Evolutionary conservation across 2,888 invertebrate species (phyloP).

Genomic region (Blera fallax): DNA sequence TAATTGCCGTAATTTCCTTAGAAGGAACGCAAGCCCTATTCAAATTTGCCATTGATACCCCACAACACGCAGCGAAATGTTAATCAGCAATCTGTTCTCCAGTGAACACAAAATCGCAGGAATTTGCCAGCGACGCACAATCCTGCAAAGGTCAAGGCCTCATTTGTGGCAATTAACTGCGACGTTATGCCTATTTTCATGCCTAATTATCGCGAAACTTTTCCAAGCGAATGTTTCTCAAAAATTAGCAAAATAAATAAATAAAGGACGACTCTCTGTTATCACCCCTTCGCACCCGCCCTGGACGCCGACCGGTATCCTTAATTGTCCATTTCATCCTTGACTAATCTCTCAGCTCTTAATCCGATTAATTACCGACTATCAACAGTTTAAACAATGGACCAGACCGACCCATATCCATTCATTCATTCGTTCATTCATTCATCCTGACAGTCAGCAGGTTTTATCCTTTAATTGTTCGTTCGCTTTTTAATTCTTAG

Average conservation of each 20-base stretch:
- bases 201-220: not conserved
- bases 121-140: not conserved
- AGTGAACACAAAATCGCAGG: not conserved
- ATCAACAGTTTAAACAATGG: conserved; percentile 65
- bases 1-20: not conserved
- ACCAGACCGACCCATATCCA: conserved; percentile 42
- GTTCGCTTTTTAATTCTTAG: conserved; percentile 49
- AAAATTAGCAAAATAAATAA: not conserved
- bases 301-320: not conserved
- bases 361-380: conserved; percentile 63
- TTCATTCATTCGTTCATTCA: conserved; percentile 47
- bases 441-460: conserved; percentile 32
- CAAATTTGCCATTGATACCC: not conserved
- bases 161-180: not conserved
- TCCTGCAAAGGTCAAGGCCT: not conserved
- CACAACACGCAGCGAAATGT: not conserved
- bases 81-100: not conserved
- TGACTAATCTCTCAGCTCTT: conserved; percentile 39
- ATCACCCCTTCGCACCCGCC: not conserved
- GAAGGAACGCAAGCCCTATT: not conserved
- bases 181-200: not conserved
- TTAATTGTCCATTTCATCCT: conserved; percentile 42
- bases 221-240: not conserved
- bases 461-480: conserved; percentile 50
- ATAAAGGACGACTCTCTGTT: not conserved